Percentiles rank a stretch among this genome's conserved stretches.
These are phyloP conservation scores for Spatula versicolor DNA, from an alignment of 2,797 vertebrate species.

Conservation along the genomic window DNA sequence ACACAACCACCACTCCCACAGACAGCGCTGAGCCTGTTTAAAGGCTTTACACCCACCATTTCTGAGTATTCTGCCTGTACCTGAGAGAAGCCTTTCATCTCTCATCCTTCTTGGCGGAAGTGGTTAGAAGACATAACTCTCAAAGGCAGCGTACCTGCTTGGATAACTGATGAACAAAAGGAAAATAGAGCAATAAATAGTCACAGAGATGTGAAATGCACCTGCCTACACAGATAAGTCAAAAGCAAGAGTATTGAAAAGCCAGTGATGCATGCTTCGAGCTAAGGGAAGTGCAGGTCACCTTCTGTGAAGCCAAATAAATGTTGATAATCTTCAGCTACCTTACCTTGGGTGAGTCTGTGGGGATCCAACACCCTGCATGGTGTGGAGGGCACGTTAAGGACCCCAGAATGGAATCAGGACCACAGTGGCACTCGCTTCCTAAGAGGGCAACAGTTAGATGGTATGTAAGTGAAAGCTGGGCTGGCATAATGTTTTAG, in stretches of 20 bases:
- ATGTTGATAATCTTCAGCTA: rapidly evolving
- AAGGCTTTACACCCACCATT: background rate
- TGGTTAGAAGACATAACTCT: background rate
- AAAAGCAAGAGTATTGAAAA: rapidly evolving
- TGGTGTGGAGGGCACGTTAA: rapidly evolving
- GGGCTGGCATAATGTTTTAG: rapidly evolving
- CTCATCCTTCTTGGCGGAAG: background rate
- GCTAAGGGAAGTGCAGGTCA: rapidly evolving
- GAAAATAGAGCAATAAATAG: background rate
- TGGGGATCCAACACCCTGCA: background rate
- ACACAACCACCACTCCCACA: background rate
- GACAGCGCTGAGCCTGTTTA: background rate
- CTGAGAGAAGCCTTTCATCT: slow-evolving; percentile 24
- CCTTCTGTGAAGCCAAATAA: background rate
- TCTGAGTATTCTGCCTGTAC: background rate
- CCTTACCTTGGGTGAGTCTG: background rate
- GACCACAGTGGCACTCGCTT: background rate
- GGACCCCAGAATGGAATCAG: background rate
- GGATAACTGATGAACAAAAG: background rate
- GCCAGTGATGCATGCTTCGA: rapidly evolving
- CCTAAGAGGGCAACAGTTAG: background rate
- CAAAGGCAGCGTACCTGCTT: background rate
- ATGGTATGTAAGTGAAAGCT: background rate
- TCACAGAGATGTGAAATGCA: background rate
- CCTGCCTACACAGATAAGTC: background rate